Conservation (phyloP, 2,888 invertebrate genomes). For the Hypselothyrea guttata region DNA sequence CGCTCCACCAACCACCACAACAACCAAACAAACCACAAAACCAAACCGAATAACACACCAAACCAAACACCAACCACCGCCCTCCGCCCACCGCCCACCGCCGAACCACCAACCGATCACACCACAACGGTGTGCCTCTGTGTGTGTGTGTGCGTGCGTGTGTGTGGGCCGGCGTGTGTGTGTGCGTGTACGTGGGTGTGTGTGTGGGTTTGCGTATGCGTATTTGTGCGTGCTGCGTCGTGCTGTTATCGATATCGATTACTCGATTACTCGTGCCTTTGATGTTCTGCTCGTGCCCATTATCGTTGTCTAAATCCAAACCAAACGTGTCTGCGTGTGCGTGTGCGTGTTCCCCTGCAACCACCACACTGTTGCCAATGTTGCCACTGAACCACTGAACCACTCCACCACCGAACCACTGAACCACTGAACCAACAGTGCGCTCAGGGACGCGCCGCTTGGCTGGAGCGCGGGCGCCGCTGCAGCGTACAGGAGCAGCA, state of each 20-base stretch:
- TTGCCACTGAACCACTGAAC: conserved; percentile 26
- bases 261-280: conserved; percentile 20
- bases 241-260: conserved; percentile 53
- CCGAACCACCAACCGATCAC: conserved; percentile 38
- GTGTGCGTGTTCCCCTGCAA: background rate
- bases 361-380: conserved; percentile 1
- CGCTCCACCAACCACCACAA: conserved; percentile 63
- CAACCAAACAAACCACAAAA: conserved; percentile 43
- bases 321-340: conserved; percentile 2
- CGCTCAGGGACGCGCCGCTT: conserved; percentile 92
- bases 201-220: background rate
- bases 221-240: conserved; percentile 24
- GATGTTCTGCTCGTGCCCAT: conserved; percentile 44
- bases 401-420: conserved; percentile 3
- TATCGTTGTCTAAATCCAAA: conserved; percentile 43
- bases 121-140: conserved; percentile 3
- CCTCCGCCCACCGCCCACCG: conserved; percentile 49
- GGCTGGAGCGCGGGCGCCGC: conserved; percentile 87
- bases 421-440: conserved; percentile 84
- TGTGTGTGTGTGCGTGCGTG: conserved; percentile 24
- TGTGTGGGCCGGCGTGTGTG: conserved; percentile 6
- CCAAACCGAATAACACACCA: conserved; percentile 30
- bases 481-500: conserved; percentile 89
- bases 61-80: conserved; percentile 17
- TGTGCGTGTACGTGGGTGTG: conserved; percentile 20